Evolutionary conservation across 2,797 vertebrate species (phyloP), one percentile per base, ranked within the genome.

Genomic region (Coregonus sp.): DNA sequence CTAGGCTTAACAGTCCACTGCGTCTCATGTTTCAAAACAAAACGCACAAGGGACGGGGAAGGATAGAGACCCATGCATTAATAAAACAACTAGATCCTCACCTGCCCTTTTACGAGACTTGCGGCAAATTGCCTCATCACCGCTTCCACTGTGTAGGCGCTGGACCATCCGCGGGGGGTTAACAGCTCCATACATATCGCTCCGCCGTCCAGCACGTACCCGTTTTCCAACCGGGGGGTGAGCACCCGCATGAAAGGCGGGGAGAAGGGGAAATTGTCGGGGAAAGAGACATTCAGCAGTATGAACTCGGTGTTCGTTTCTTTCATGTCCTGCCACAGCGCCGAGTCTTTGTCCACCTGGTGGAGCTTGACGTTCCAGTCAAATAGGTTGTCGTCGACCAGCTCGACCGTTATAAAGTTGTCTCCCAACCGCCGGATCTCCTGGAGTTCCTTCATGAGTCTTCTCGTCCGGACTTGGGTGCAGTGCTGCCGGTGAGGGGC

Each of bases 271-370:
- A 99, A 99, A 94, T 99, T 99, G 86, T 99, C 98, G 61, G 98
- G 98, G 92, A 99, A 99, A 92, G 96, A 97, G 93, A 99, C 97
- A 91, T 99, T 99, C 85, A 99, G 97, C 85, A 99, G 92, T 86
- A 99, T 99, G 94, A 93, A 98, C 92, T 99, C 98, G 79, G 97
- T 99, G 96, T 96, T 96, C 85, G 98, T 99, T 92, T 99, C 98
- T 94, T 99, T 98, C 98, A 99, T 99, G 96, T 99, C 98, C 97
- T 99, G 98, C 98, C 97, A 99, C 89, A 99, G 96, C 90, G 97
- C 97, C 75, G 98, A 99, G 95, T 99, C 98, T 94, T 98, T 98
- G 95, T 99, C 98, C 94, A 99, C 98, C 91, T 99, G 98, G 95
- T 98, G 97, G 92, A 99, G 95, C 94, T 99, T 99, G 90, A 99